These are phyloP conservation scores for Antheraea assamensis DNA, from an alignment of 2,888 invertebrate genomes.

Conservation along the genomic window DNA sequence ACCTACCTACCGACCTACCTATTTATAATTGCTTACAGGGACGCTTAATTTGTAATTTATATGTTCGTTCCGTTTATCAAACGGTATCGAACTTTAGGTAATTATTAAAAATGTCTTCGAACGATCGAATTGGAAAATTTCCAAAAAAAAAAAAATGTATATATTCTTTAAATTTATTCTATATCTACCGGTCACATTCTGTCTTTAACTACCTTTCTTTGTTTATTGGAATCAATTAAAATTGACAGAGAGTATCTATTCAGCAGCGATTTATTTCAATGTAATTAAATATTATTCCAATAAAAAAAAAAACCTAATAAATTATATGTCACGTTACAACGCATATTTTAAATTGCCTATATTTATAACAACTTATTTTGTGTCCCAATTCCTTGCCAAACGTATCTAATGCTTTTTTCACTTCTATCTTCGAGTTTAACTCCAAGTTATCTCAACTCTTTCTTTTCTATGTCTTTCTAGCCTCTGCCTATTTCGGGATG, in stretches of 20 bases:
- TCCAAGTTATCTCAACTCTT: neutral
- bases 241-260: no score
- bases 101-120: neutral
- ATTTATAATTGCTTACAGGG: conserved; percentile 1
- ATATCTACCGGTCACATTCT: neutral
- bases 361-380: neutral
- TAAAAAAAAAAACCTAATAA: no score
- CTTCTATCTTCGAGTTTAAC: neutral
- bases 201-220: neutral
- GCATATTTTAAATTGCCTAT: neutral
- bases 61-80: neutral
- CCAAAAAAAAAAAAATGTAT: neutral
- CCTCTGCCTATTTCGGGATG: neutral
- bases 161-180: neutral
- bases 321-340: no score
- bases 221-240: no score
- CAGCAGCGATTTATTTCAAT: no score
- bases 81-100: neutral
- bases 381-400: neutral
- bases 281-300: no score
- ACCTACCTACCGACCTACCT: neutral
- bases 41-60: neutral
- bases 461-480: neutral
- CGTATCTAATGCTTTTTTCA: neutral
- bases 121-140: neutral